A percentile compares a stretch with the other conserved stretches of the same genome.
These are phyloP conservation scores for Volucella inanis DNA, from an alignment of 2,888 invertebrate species.

Conservation along the genomic window DNA sequence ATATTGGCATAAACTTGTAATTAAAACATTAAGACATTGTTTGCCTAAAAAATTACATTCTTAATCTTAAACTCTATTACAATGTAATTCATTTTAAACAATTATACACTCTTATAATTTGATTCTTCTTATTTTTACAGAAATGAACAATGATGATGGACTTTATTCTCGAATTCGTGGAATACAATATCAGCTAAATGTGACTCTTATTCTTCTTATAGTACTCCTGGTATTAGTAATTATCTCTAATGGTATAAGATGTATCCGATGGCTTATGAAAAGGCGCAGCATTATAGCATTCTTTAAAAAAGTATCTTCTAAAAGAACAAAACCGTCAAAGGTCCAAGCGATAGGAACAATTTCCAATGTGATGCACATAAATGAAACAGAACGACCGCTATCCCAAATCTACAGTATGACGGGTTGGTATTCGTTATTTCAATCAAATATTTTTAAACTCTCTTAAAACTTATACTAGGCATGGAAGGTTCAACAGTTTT, in stretches of 20 bases:
- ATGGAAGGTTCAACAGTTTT: slow-evolving; percentile 86
- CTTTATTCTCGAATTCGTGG: slow-evolving; percentile 78
- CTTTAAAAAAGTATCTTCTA: slow-evolving; percentile 77
- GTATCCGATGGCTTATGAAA: slow-evolving; percentile 78
- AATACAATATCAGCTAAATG: slow-evolving; percentile 78
- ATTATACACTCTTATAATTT: background rate
- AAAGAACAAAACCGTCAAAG: slow-evolving; percentile 77
- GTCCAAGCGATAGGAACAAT: slow-evolving; percentile 80
- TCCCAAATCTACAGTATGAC: slow-evolving; percentile 81
- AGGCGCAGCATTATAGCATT: slow-evolving; percentile 77
- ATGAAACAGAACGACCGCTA: slow-evolving; percentile 80
- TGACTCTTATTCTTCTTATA: slow-evolving; percentile 78
- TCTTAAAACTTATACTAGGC: slow-evolving; percentile 78
- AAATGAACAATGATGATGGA: slow-evolving; percentile 77
- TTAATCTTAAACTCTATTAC: too few relatives aligned
- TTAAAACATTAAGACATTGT: too few relatives aligned
- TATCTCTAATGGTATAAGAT: slow-evolving; percentile 78
- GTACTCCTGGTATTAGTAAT: slow-evolving; percentile 78
- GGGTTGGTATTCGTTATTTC: slow-evolving; percentile 76
- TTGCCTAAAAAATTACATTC: too few relatives aligned
- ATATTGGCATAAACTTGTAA: too few relatives aligned
- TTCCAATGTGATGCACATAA: slow-evolving; percentile 79
- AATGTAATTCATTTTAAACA: too few relatives aligned
- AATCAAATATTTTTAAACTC: background rate
- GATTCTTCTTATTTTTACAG: slow-evolving; percentile 68